Percentiles rank a stretch among this genome's conserved stretches.
Conservation (phyloP, 2,113 vertebrate genomes). For the Brachirus orientalis region DNA sequence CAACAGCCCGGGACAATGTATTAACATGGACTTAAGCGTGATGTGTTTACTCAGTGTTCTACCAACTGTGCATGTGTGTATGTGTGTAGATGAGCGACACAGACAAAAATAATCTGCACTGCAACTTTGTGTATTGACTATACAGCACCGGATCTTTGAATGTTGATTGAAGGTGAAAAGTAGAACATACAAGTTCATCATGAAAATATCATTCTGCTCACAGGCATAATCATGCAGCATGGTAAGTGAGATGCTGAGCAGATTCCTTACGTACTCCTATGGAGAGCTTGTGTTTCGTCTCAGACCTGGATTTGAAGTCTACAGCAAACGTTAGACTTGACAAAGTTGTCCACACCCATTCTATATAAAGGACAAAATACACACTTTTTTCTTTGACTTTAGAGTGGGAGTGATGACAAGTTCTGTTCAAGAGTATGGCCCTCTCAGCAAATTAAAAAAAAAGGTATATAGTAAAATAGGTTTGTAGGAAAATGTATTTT, state of each 20-base stretch:
- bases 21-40: conserved; percentile 46
- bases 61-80: conserved; percentile 28
- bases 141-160: neutral
- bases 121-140: neutral
- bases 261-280: conserved; percentile 1
- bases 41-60: conserved; percentile 46
- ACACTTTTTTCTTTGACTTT: conserved; percentile 16
- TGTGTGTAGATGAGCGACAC: conserved; percentile 6
- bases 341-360: conserved; percentile 13
- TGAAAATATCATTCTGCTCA: conserved; percentile 1
- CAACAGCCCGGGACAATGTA: conserved; percentile 39
- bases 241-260: neutral
- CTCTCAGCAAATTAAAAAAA: conserved; percentile 1
- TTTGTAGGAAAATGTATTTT: neutral
- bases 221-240: conserved; percentile 24
- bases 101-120: neutral
- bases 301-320: neutral
- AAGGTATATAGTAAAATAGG: no score
- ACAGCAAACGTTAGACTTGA: conserved; percentile 19
- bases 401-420: neutral
- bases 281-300: conserved; percentile 9
- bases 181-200: neutral
- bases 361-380: neutral
- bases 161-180: neutral
- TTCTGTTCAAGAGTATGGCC: no score